Base-by-base conservation (phyloP, 1,140 invertebrate genomes). In the Chlorops oryzae region DNA sequence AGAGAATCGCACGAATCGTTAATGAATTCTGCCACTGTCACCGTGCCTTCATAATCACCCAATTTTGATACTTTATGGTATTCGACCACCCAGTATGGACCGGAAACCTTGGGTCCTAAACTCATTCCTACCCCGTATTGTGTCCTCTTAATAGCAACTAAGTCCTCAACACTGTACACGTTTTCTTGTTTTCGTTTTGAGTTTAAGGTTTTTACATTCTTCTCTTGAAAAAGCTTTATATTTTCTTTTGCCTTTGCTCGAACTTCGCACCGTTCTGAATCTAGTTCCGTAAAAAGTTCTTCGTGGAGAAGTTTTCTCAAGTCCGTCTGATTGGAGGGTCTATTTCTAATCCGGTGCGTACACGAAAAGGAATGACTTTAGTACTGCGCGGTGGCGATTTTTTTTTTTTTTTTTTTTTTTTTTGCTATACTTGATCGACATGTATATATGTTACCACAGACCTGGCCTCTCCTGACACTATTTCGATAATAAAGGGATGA, bases 101-200 rank as follows among this genome's bases (percentile, higher is more conserved):
- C 65, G 7, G 70, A 43, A 55, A 59, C 73, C 32, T 70, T 67
- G 5, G 44, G 48, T 25, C 51, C 41, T 10, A 72, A 17, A 32
- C 73, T 73, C 9, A 61, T 18, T 6, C 64, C 68, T 21, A 51
- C 34, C 3, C 53, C 56, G 50, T 62, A 63, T 34, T 73, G 69
- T 1, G 72, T 72, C 37, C 66, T 43, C 44, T 69, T 64, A 12
- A 73, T 73, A 17, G 65, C 70, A 7, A 73, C 68, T 40, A 67
- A 27, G 46, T 74, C 68, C 21, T 61, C 61, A 17, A 55, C 44
- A n/a, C 59, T 47, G 46, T 72, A 73, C 20, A 43, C 32, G 9
- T 12, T 52, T 24, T 51, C 47, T 45, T 28, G 17, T 20, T 60
- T 63, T 37, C 67, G 54, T 37, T 56, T 60, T 44, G 52, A 52